phyloP scores from a whole-genome alignment of 2,113 vertebrate genomes.

The Vulpes ferrilata region DNA sequence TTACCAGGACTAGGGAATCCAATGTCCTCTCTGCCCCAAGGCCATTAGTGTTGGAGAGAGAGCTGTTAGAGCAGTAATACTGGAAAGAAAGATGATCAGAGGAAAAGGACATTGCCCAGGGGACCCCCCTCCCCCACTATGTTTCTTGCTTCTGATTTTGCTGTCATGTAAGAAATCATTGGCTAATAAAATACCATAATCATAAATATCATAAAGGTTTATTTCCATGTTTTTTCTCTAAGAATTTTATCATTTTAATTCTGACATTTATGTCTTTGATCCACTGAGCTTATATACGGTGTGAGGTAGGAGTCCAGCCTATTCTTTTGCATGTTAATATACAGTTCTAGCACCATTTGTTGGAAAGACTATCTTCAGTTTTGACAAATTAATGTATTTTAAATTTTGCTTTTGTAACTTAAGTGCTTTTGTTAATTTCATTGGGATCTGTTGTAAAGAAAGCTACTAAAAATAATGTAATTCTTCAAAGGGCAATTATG shows the following conservation, averaged over 20 bases:
- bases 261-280: background rate
- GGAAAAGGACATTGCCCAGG: background rate
- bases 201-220: background rate
- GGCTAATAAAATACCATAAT: background rate
- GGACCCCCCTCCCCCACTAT: background rate
- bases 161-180: background rate
- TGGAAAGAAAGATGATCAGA: background rate
- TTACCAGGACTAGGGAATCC: background rate
- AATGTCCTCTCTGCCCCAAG: background rate
- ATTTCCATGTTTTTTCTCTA: background rate
- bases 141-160: background rate
- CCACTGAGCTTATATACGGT: background rate
- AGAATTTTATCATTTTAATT: background rate
- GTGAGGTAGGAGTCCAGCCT: background rate
- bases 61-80: background rate
- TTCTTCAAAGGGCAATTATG: background rate
- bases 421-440: background rate
- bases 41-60: background rate
- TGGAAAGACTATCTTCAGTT: slow-evolving; percentile 14
- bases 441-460: background rate
- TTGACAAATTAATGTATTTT: background rate
- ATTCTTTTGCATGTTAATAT: background rate
- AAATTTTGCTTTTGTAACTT: background rate
- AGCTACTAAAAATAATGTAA: background rate
- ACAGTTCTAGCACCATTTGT: background rate